These are phyloP conservation scores for Mobula hypostoma DNA, from an alignment of 2,113 vertebrate species.

Conservation along the genomic window DNA sequence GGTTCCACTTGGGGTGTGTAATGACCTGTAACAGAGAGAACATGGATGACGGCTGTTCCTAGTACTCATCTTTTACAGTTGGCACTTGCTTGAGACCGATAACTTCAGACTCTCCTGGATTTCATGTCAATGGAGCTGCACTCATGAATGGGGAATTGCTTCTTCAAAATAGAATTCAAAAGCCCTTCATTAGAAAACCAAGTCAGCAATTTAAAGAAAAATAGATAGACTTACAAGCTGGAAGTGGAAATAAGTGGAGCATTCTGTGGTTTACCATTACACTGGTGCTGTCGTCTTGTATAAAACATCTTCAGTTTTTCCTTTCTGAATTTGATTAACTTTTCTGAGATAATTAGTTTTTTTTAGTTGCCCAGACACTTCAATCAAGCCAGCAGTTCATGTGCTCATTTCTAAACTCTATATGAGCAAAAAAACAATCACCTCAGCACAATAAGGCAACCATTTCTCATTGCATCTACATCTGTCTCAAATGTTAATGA, in stretches of 20 bases:
- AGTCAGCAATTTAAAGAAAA: too few species aligned
- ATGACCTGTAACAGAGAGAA: conserved; percentile 46
- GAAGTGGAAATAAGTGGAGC: background rate
- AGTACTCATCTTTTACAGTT: background rate
- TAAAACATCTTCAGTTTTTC: background rate
- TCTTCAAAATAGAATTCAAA: too few species aligned
- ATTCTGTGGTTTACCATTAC: background rate
- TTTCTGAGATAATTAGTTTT: background rate
- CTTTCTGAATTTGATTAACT: background rate
- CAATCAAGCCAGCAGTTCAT: too few species aligned
- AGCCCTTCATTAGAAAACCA: background rate
- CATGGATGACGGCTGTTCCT: background rate
- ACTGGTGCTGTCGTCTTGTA: background rate
- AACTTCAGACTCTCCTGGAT: background rate
- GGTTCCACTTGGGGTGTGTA: conserved; percentile 51
- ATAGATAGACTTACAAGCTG: background rate
- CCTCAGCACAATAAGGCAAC: too few species aligned
- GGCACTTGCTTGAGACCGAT: background rate
- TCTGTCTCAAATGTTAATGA: too few species aligned
- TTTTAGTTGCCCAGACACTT: too few species aligned
- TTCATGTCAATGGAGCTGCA: background rate
- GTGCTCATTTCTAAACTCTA: too few species aligned
- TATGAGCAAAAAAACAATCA: too few species aligned
- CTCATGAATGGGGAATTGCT: background rate
- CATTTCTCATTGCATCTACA: too few species aligned